phyloP scores from a whole-genome alignment of 2,113 vertebrate species.

The Xenopus borealis region DNA sequence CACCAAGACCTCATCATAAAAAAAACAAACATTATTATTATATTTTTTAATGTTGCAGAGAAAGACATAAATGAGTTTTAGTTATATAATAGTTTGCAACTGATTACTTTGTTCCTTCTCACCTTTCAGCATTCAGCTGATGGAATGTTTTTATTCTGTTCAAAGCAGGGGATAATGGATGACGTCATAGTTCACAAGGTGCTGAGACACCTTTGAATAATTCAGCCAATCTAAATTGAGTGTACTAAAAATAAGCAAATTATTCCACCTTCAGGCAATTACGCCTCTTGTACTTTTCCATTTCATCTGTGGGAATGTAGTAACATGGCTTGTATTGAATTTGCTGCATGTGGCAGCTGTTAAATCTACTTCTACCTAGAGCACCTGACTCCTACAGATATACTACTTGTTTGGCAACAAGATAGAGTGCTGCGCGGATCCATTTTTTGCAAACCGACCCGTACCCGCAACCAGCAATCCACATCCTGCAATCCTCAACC shows the following conservation, averaged over 20 bases:
- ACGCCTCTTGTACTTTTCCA: constrained; percentile 29
- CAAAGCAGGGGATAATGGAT: constrained; percentile 18
- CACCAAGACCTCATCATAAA: constrained; percentile 37
- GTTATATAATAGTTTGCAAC: neutral
- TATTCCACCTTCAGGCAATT: constrained; percentile 45
- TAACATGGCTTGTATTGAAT: constrained; percentile 16
- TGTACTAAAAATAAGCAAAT: constrained; percentile 53
- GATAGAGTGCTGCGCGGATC: no score
- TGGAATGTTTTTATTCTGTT: constrained; percentile 32
- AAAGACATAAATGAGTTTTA: no score
- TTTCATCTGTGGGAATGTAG: constrained; percentile 28
- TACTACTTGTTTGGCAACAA: no score
- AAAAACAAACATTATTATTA: no score
- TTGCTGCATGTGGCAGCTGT: constrained; percentile 14
- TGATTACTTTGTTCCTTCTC: neutral
- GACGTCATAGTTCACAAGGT: constrained; percentile 35
- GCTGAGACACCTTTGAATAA: constrained; percentile 28
- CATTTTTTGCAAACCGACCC: no score
- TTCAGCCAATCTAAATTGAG: constrained; percentile 44
- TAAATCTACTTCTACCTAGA: no score
- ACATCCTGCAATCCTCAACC: no score
- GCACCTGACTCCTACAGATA: no score
- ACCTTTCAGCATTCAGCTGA: constrained; percentile 11
- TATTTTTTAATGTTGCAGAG: no score
- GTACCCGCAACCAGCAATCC: no score